Evolutionary conservation across 2,113 vertebrate species (phyloP).

Genomic region (Hymenochirus boettgeri): DNA sequence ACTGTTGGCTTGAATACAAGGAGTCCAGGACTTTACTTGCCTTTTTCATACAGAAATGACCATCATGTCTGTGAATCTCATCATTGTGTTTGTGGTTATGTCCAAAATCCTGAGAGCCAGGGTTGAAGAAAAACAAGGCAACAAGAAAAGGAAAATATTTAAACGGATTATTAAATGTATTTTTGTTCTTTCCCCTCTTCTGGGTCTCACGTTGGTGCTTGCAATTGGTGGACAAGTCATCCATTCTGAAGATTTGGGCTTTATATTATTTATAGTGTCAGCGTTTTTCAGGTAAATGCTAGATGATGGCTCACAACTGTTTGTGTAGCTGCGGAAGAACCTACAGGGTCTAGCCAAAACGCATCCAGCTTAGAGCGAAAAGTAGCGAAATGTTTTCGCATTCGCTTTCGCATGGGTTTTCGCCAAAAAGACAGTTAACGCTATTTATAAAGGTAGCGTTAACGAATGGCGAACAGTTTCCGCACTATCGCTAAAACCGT

Average conservation of each 20-base stretch:
- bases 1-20: slow-evolving; percentile 76
- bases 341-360: too few relatives aligned
- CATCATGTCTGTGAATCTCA: slow-evolving; percentile 73
- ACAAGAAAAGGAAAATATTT: slow-evolving; percentile 53
- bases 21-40: slow-evolving; percentile 68
- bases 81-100: slow-evolving; percentile 76
- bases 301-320: too few relatives aligned
- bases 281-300: slow-evolving; percentile 68
- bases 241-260: slow-evolving; percentile 41
- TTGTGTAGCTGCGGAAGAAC: too few relatives aligned
- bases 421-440: too few relatives aligned
- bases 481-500: too few relatives aligned
- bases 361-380: too few relatives aligned
- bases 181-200: slow-evolving; percentile 62
- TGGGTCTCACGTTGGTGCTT: slow-evolving; percentile 72
- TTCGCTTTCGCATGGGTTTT: too few relatives aligned
- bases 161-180: slow-evolving; percentile 68
- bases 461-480: too few relatives aligned
- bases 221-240: slow-evolving; percentile 55
- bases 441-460: too few relatives aligned
- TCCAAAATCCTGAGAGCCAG: slow-evolving; percentile 73
- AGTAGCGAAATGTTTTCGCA: too few relatives aligned
- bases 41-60: slow-evolving; percentile 67
- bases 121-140: slow-evolving; percentile 62
- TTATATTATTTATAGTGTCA: slow-evolving; percentile 60